Conservation (phyloP, 2,113 vertebrate genomes). For the Crypturellus undulatus region DNA sequence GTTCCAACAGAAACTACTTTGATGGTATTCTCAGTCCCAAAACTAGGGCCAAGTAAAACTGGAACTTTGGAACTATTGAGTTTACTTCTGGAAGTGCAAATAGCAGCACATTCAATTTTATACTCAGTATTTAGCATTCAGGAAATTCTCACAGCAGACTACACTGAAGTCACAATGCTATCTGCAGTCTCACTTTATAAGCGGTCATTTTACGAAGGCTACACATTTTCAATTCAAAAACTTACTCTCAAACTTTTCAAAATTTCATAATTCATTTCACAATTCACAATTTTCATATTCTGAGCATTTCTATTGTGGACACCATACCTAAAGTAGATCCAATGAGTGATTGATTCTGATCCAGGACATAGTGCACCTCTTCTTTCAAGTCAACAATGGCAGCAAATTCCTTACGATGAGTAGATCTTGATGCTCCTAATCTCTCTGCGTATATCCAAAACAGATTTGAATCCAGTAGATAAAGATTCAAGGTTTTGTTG, state of each 20-base stretch:
- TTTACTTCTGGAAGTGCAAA: background rate
- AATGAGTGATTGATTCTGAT: conserved; percentile 78
- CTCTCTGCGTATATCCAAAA: conserved; percentile 92
- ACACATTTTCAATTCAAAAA: background rate
- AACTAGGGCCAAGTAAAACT: background rate
- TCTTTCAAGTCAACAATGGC: conserved; percentile 92
- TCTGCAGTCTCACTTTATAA: background rate
- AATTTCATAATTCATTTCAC: no score
- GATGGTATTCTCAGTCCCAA: background rate
- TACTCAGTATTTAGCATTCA: background rate
- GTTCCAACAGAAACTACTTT: background rate
- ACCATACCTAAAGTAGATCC: conserved; percentile 85
- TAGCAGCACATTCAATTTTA: background rate
- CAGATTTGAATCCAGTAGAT: conserved; percentile 90
- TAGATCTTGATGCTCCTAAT: conserved; percentile 83
- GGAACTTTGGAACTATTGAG: background rate
- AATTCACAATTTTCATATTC: background rate
- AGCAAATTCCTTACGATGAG: conserved; percentile 81
- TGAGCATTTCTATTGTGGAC: background rate
- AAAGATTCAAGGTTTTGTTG: conserved; percentile 95
- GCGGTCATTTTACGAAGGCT: background rate
- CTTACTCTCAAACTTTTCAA: background rate
- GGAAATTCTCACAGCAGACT: background rate
- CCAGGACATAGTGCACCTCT: conserved; percentile 92
- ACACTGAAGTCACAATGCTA: background rate